A percentile compares a stretch with the other conserved stretches of the same genome.
These are phyloP conservation scores for Ctenopoma multispine DNA, from an alignment of 2,797 vertebrate species.

Conservation along the genomic window DNA sequence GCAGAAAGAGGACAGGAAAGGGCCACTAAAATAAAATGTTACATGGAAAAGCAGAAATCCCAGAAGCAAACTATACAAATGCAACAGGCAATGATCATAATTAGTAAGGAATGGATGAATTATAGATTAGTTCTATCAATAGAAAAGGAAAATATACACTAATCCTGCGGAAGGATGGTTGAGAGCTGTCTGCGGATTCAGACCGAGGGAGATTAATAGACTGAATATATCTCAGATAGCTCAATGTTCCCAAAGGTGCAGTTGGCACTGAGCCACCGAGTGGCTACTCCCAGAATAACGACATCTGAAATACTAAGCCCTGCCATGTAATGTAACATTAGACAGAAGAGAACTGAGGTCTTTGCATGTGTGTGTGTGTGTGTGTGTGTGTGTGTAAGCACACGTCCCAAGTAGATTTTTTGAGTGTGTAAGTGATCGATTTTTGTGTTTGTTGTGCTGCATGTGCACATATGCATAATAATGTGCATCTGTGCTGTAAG, in stretches of 20 bases:
- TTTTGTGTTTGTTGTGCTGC: background rate
- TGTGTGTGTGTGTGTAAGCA: too few relatives aligned
- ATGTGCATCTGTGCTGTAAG: background rate
- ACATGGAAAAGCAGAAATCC: background rate
- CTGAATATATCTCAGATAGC: conserved; percentile 46
- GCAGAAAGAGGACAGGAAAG: background rate
- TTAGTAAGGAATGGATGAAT: background rate
- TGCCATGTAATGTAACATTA: conserved; percentile 20
- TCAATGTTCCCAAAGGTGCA: conserved; percentile 48
- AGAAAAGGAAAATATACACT: conserved; percentile 35
- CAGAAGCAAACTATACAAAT: background rate
- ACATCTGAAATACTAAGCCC: conserved; percentile 16
- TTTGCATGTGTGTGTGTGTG: conserved; percentile 1
- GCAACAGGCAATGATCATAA: background rate
- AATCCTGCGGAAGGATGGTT: conserved; percentile 5
- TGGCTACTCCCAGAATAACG: conserved; percentile 23
- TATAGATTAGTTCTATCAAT: conserved; percentile 40
- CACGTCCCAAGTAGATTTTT: background rate
- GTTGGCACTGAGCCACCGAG: conserved; percentile 42
- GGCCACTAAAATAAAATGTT: background rate
- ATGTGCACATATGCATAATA: background rate
- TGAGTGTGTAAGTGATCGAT: background rate
- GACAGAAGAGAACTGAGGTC: background rate
- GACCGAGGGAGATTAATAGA: conserved; percentile 48
- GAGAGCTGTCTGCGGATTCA: conserved; percentile 39